Conservation (phyloP, 2,888 invertebrate species). For the Xestoiulus laeticollis region DNA sequence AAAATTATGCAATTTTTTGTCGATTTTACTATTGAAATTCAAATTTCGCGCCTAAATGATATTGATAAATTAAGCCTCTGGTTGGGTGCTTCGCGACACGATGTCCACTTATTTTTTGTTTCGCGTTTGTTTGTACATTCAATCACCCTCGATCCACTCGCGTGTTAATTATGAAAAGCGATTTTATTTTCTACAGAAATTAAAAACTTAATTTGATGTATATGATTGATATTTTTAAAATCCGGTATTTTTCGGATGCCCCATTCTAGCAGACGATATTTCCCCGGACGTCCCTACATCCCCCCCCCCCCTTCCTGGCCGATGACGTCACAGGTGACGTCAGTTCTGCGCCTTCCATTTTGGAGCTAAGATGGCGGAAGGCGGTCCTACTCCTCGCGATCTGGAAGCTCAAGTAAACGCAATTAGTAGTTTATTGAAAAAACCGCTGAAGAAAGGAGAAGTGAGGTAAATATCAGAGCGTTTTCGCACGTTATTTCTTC, state of each 20-base stretch:
- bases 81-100: neutral
- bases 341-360: conserved; percentile 25
- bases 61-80: neutral
- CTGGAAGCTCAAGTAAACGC: conserved; percentile 62
- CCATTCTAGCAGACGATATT: neutral
- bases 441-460: conserved; percentile 62
- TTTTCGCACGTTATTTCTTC: neutral
- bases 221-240: too few species aligned
- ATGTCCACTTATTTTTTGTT: neutral
- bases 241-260: neutral
- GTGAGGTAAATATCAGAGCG: conserved; percentile 61
- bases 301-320: neutral
- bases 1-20: too few species aligned
- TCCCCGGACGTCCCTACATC: neutral
- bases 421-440: conserved; percentile 61
- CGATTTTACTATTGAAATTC: neutral
- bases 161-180: neutral
- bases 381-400: conserved; percentile 60
- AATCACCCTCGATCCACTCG: neutral
- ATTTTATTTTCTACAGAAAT: conserved; percentile 37
- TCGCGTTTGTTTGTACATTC: conserved; percentile 6
- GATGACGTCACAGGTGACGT: neutral
- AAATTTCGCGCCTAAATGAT: neutral
- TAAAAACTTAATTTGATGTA: conserved; percentile 24
- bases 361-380: conserved; percentile 60